Conservation (phyloP, 2,888 invertebrate genomes). For the Drosophila conformis region DNA sequence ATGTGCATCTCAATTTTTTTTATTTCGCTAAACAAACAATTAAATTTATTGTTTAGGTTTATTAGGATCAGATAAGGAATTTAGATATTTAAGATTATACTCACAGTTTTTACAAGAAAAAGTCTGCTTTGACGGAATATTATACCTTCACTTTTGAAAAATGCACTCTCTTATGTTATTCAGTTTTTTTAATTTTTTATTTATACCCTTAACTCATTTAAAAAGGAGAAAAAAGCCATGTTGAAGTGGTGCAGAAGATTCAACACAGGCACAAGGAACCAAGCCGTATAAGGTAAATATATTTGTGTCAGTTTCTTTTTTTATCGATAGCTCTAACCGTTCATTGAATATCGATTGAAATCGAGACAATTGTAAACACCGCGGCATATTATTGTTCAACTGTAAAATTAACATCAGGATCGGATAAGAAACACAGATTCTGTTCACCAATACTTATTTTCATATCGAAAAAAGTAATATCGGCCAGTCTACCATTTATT, state of each 20-base stretch:
- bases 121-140: neutral
- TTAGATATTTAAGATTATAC: neutral
- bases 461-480: neutral
- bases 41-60: neutral
- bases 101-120: neutral
- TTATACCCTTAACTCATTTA: neutral
- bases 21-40: neutral
- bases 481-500: neutral
- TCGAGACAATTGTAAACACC: neutral
- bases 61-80: neutral
- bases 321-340: no score
- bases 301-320: neutral
- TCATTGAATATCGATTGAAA: neutral
- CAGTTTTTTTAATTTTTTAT: neutral
- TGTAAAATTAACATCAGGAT: neutral
- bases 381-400: neutral
- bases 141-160: neutral
- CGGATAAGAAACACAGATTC: neutral
- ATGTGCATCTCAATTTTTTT: neutral
- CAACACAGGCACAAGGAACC: neutral
- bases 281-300: neutral
- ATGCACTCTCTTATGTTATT: fast-evolving
- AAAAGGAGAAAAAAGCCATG: neutral
- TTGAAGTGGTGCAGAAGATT: neutral
- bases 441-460: neutral